These are phyloP conservation scores for Pogona vitticeps DNA, from an alignment of 2,113 vertebrate species.

Conservation along the genomic window DNA sequence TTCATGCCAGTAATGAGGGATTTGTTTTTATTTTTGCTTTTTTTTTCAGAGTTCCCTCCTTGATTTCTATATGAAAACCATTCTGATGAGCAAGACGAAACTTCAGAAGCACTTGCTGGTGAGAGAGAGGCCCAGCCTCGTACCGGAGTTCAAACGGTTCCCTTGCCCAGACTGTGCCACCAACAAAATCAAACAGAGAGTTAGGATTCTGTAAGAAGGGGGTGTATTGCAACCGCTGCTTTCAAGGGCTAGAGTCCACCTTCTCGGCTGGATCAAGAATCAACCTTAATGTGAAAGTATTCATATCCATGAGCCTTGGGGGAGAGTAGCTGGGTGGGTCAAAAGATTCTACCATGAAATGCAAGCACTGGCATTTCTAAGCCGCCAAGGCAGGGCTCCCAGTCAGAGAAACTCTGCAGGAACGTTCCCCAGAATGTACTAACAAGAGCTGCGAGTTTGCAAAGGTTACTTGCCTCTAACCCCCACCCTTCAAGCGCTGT, in stretches of 20 bases:
- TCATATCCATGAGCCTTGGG: background rate
- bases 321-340: background rate
- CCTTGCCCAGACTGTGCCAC: background rate
- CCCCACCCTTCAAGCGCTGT: no score
- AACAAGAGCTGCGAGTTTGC: no score
- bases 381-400: no score
- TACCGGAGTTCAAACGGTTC: background rate
- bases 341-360: background rate
- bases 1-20: background rate
- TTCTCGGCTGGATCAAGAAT: no score
- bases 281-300: background rate
- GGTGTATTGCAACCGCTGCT: background rate
- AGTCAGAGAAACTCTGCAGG: no score
- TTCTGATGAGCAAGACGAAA: constrained; percentile 94
- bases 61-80: constrained; percentile 93
- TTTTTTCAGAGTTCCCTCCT: constrained; percentile 82
- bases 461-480: no score
- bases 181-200: background rate
- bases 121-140: constrained; percentile 55
- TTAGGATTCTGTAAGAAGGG: background rate
- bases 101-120: constrained; percentile 90
- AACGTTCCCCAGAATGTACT: no score
- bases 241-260: fast-evolving
- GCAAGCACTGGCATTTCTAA: no score
- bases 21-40: constrained; percentile 36